These are phyloP conservation scores for Pseudotriccus pelzelni DNA, from an alignment of 2,797 vertebrate species.

Conservation along the genomic window DNA sequence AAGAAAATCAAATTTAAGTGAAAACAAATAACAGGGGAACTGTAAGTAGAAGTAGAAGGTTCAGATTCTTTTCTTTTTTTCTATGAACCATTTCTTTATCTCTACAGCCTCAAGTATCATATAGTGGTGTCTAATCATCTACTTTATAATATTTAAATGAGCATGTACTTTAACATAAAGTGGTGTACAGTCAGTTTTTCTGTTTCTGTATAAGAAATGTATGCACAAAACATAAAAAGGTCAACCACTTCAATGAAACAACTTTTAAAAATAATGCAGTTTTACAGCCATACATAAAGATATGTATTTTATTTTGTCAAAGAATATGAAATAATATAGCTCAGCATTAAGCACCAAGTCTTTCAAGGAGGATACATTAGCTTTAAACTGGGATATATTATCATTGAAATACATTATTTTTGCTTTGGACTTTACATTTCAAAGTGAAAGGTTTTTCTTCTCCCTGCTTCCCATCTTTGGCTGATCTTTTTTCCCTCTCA, in stretches of 20 bases:
- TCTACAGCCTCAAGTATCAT: background rate
- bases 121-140: background rate
- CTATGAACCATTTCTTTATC: background rate
- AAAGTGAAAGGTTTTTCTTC: background rate
- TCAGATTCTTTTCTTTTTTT: background rate
- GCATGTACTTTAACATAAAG: background rate
- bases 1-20: slow-evolving; percentile 33
- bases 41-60: background rate
- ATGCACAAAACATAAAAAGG: slow-evolving; percentile 29
- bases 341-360: background rate
- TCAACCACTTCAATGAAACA: slow-evolving; percentile 34
- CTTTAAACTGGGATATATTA: slow-evolving; percentile 2
- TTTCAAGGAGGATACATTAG: background rate
- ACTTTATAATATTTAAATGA: slow-evolving; percentile 23
- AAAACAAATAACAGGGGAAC: background rate
- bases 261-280: slow-evolving; percentile 42
- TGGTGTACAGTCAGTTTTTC: background rate
- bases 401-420: background rate
- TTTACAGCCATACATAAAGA: slow-evolving; percentile 48
- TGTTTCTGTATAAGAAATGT: slow-evolving; percentile 14
- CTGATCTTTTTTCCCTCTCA: background rate
- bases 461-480: background rate
- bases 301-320: slow-evolving; percentile 16
- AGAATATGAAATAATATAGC: slow-evolving; percentile 23
- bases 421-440: background rate